phyloP scores from a whole-genome alignment of 2,113 vertebrate genomes.

The Harpagus bidentatus region DNA sequence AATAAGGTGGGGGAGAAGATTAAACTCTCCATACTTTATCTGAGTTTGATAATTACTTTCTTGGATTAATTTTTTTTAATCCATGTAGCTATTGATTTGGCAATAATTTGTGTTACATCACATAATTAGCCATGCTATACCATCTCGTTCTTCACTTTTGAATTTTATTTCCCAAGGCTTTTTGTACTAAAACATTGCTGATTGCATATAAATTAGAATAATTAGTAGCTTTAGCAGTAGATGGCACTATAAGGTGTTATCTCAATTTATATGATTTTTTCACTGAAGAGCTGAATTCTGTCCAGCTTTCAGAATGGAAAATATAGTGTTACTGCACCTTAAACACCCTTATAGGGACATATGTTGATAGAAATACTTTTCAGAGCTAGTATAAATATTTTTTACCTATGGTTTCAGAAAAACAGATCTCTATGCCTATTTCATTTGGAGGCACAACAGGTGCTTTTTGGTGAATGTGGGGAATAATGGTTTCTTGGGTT shows the following conservation, averaged over 20 bases:
- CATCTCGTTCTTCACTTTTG: not conserved
- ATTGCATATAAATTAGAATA: not conserved
- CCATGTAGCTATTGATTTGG: constrained; percentile 26
- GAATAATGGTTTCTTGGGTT: not conserved
- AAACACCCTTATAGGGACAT: not conserved
- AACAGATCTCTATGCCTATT: not conserved
- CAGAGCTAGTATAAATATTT: not conserved
- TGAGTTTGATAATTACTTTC: not conserved
- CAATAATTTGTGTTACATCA: constrained; percentile 10
- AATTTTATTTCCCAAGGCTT: not conserved
- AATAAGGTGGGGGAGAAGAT: not conserved
- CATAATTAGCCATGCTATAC: not conserved
- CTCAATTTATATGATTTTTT: not conserved
- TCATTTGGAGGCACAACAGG: not conserved
- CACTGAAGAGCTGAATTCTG: not conserved
- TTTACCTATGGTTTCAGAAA: not conserved
- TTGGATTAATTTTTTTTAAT: constrained; percentile 24
- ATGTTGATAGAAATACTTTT: not conserved
- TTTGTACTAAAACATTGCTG: not conserved
- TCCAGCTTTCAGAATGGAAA: not conserved
- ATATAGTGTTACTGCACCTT: not conserved
- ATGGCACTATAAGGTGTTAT: constrained; percentile 17
- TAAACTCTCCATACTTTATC: not conserved
- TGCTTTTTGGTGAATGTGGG: not conserved
- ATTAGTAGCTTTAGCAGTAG: constrained; percentile 23